Evolutionary conservation across 2,113 vertebrate species (phyloP).

Genomic region (Platysternon megacephalum): DNA sequence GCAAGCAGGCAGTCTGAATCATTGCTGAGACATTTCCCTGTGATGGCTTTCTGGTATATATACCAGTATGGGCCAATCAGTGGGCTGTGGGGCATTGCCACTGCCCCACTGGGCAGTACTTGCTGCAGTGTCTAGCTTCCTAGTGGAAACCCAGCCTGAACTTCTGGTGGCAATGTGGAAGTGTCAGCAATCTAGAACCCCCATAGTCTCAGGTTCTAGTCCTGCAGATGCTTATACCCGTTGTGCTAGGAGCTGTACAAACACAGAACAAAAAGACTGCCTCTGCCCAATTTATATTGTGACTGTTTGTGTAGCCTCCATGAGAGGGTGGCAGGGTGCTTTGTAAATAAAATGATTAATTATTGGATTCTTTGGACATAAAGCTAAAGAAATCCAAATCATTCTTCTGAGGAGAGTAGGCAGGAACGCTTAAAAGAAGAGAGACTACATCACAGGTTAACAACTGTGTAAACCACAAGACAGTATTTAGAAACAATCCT

Average conservation of each 20-base stretch:
- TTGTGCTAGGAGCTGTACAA: background rate
- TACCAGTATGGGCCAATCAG: background rate
- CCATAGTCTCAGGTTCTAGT: background rate
- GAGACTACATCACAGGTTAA: background rate
- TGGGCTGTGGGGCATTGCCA: background rate
- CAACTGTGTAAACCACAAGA: background rate
- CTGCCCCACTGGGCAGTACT: too few relatives aligned
- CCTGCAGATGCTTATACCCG: background rate
- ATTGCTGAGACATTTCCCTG: background rate
- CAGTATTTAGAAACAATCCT: background rate
- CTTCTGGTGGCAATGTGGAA: background rate
- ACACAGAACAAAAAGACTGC: too few relatives aligned
- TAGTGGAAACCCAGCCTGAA: background rate
- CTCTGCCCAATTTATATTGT: background rate
- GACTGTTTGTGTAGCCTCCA: background rate
- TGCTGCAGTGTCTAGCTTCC: background rate
- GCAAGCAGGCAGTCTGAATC: background rate
- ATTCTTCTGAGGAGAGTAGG: background rate
- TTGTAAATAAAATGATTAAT: background rate
- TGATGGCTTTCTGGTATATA: background rate
- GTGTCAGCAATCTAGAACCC: background rate
- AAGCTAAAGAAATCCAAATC: background rate
- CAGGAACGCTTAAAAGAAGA: background rate
- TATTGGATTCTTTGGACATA: background rate
- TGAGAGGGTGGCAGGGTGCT: background rate